Base-by-base conservation (phyloP, 2,113 vertebrate species). In the Dromaius novaehollandiae region DNA sequence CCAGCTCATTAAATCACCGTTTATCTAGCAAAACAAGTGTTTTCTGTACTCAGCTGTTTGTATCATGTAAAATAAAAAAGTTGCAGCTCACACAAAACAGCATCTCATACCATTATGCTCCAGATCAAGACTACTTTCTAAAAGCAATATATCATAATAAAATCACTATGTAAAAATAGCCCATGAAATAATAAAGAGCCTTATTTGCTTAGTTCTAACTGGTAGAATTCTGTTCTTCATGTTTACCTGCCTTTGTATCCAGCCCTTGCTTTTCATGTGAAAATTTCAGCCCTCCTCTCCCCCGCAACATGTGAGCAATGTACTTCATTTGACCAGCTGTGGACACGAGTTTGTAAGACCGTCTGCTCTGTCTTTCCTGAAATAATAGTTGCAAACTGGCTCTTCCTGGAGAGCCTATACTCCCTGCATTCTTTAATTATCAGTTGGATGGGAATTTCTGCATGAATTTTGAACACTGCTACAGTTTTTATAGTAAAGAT, bases 141-240 rank as follows among this genome's bases (percentile, higher is more conserved):
- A 90, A 93, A 70, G 7, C 11, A 56, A 38, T 8, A 38, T 21
- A 7, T 6, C 3, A 30, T 42, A 77, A 63, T 26, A 88, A 63
- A 68, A 89, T 28, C 34, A 11, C 2, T 28, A 11, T 56, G 5
- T 34, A 68, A 64, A 36, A 53, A 8, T 18, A 63, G 8, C 26
- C 12, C 3, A 50, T 4, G 11, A 81, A 58, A 58, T 32, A 58
- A 58, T 60, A 48, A 50, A 38, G 42, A 15, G 0, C 1, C 1
- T 50, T 3, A 22, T 66, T 6, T 76, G 2, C n/a, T 73, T 84
- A 13, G 44, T 55, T 85, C 55, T 68, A 34, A 9, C 15, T 82
- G 14, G 7, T 24, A 93, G 12, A 10, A 8, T 10, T 28, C 38
- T 20, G 2, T 63, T 78, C 90, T 11, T 18, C 24, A 13, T 9